Evolutionary conservation across 2,113 vertebrate genomes (phyloP), one percentile per base, ranked within the genome.

Genomic region (Serilophus lunatus): DNA sequence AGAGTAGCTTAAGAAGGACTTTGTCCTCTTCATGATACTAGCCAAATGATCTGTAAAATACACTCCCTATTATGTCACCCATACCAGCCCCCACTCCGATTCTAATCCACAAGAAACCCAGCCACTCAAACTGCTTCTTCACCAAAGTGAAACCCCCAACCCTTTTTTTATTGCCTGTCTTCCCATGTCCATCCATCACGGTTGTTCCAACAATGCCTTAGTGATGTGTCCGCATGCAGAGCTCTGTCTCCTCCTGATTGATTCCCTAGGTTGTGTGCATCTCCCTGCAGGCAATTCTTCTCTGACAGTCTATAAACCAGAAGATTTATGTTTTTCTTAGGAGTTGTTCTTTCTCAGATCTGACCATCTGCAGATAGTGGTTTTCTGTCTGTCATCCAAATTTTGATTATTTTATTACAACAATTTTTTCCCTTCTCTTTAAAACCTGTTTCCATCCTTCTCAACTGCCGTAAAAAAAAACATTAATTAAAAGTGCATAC

Each of bases 261-360:
- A 94, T 56, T 61, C 79, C 79, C 68, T 24, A 56, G 23, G 23
- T 36, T 53, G 49, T 33, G 36, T 28, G 38, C 31, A 68, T 57
- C 40, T 44, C 61, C 60, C 33, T 69, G 79, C 25, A 69, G 36
- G 66, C 66, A 90, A 53, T 50, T 92, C 54, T 90, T 80, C 42
- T 50, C 79, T 69, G 66, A 72, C 74, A 92, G 36, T 82, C 88
- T 82, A 82, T 86, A 92, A 97, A 72, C n/a, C 33, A 45, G n/a
- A 91, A 93, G 61, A 96, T 89, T 91, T 82, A 88, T 76, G 75
- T 80, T 94, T 93, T 93, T 33, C 69, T 94, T 87, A 71, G 49
- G 78, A 89, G 45, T 82, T 82, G 31, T 65, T 89, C 44, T 82
- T 79, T 57, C 70, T 65, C 66, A 50, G 36, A 89, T 92, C 36